A percentile compares a stretch with the other conserved stretches of the same genome.
Evolutionary conservation across 2,888 invertebrate genomes (phyloP).

Genomic region (Dynastes tityus): DNA sequence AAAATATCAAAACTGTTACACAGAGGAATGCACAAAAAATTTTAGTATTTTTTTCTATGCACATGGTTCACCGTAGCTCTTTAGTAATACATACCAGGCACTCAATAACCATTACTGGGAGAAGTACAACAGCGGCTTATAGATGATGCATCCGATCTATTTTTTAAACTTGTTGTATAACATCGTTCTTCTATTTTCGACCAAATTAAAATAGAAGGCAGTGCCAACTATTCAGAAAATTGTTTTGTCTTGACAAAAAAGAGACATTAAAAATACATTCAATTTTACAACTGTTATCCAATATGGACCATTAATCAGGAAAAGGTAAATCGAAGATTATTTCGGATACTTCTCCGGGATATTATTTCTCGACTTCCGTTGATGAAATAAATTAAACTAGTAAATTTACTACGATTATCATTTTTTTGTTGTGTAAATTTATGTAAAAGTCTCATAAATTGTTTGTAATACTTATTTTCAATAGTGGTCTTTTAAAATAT

Average conservation of each 20-base stretch:
- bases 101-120: too few species aligned
- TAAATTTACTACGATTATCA: too few species aligned
- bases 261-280: conserved; percentile 33
- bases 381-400: too few species aligned
- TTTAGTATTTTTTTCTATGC: too few species aligned
- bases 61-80: too few species aligned
- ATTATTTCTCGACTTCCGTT: too few species aligned
- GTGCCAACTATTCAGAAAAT: conserved; percentile 43
- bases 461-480: conserved; percentile 17
- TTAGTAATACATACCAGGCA: too few species aligned
- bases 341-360: neutral
- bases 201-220: conserved; percentile 36
- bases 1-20: too few species aligned
- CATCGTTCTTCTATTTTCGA: conserved; percentile 28
- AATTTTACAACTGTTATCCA: neutral
- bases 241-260: conserved; percentile 41
- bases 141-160: conserved; percentile 8
- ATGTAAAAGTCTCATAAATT: conserved; percentile 27
- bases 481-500: neutral
- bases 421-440: neutral
- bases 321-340: neutral
- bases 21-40: too few species aligned
- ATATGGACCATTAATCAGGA: neutral
- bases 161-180: conserved; percentile 37
- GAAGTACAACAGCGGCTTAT: too few species aligned